phyloP scores from a whole-genome alignment of 2,888 invertebrate genomes.

The Trypoxylon attenuatum region DNA sequence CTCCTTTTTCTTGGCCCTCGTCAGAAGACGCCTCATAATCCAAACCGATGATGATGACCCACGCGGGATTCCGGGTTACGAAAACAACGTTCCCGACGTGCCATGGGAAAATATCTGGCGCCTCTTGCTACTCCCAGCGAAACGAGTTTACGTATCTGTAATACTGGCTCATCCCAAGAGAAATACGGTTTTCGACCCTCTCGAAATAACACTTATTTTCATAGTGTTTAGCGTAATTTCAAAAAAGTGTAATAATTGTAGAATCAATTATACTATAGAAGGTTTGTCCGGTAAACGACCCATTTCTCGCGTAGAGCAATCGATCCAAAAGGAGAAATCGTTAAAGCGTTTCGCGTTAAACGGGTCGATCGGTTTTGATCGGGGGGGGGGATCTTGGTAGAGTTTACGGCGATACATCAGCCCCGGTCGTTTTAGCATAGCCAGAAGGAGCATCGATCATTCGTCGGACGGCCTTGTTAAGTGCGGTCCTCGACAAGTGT shows the following conservation, averaged over 20 bases:
- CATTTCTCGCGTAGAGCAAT: too few species aligned
- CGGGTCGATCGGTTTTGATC: conserved; percentile 11
- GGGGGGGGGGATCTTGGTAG: conserved; percentile 15
- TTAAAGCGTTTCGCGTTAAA: conserved; percentile 34
- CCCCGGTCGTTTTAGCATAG: conserved; percentile 4
- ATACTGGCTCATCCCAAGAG: too few species aligned
- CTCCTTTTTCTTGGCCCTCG: conserved; percentile 6
- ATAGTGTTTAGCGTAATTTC: too few species aligned
- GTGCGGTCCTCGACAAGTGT: not conserved
- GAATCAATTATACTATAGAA: too few species aligned
- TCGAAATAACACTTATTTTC: too few species aligned
- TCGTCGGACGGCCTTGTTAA: conserved; percentile 11
- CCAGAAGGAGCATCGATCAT: conserved; percentile 27
- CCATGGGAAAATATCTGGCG: conserved; percentile 46
- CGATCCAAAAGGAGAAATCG: conserved; percentile 33
- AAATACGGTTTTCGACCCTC: too few species aligned
- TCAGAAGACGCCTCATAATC: conserved; percentile 22
- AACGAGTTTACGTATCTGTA: too few species aligned
- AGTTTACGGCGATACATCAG: not conserved
- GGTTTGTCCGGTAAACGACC: too few species aligned
- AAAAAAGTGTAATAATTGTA: too few species aligned
- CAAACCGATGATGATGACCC: conserved; percentile 40
- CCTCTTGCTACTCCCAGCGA: not conserved
- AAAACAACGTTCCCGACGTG: conserved; percentile 37
- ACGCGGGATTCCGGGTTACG: conserved; percentile 48